phyloP scores from a whole-genome alignment of 2,113 vertebrate genomes.

The Lagopus muta region DNA sequence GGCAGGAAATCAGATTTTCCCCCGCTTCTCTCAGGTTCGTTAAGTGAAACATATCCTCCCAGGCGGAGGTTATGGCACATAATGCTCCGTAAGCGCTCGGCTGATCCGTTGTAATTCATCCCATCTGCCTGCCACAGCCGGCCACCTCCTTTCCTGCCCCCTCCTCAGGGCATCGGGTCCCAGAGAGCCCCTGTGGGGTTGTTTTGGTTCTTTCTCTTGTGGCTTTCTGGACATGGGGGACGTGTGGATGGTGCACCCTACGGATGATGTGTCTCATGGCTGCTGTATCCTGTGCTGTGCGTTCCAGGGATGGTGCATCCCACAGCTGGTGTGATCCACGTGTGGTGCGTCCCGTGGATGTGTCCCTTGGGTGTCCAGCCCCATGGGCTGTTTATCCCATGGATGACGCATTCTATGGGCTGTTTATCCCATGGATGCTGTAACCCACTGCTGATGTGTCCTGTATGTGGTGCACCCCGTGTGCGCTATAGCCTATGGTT shows the following conservation, averaged over 20 bases:
- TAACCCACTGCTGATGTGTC: neutral
- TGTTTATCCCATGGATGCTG: neutral
- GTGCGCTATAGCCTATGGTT: too few species aligned
- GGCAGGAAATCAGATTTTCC: slow-evolving; percentile 41
- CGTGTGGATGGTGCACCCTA: neutral
- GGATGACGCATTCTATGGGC: neutral
- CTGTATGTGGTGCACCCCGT: neutral
- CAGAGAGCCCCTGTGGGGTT: neutral
- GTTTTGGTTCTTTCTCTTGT: neutral
- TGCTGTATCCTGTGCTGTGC: neutral
- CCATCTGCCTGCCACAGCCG: slow-evolving; percentile 41
- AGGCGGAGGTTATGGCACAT: neutral
- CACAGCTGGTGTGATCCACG: too few species aligned
- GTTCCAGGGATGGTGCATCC: neutral
- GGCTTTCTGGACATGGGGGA: neutral
- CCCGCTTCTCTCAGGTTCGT: neutral
- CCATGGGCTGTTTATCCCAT: neutral
- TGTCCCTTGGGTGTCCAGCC: neutral
- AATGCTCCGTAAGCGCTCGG: neutral
- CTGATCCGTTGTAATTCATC: slow-evolving; percentile 30
- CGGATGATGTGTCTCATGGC: neutral
- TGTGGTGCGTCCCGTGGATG: too few species aligned
- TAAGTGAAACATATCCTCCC: neutral
- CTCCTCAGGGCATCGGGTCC: neutral
- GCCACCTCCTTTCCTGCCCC: neutral